Base-by-base conservation (phyloP, 2,888 invertebrate genomes). In the Amphipyra tragopoginis region DNA sequence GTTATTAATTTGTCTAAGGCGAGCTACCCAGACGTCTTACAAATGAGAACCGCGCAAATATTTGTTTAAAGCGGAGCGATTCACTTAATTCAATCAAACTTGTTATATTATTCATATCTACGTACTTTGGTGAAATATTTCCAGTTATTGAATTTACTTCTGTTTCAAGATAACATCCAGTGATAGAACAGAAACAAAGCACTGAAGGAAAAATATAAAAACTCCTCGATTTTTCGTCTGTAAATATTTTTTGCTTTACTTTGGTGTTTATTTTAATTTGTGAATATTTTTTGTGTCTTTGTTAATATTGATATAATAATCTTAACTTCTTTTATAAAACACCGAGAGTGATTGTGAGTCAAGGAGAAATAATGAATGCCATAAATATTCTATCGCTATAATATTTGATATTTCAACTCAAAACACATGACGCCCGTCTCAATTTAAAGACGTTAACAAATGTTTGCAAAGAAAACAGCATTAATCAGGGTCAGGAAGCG, bases 1-100 rank as follows among this genome's bases (percentile, higher is more conserved):
- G 90, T 94, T 94, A 94, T 93, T 93, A 93, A 94, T 94, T 94
- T 91, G 93, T 93, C 92, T 93, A 88, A 91, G 90, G 86, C 86
- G 82, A 76, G 79, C 76, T 72, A 79, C 84, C 84, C 89, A 90
- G 93, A 92, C 93, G 87, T 92, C 92, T 93, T 93, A 90, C 90
- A 90, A 92, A 92, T 87, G 92, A 87, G 90, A 91, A 83, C 79
- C 82, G 72, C 74, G 85, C 88, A 90, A 93, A 93, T 91, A 86
- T 93, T 94, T 93, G 90, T 75, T 77, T 80, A 74, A 82, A 80
- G 62, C 77, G 64, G 69, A 72, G 71, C 59, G 75, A 79, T 83
- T 84, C 77, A 79, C 77, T 83, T 78, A 75, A 81, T 77, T 73
- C 69, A 72, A 81, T 84, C 75, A 68, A 75, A 79, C 77, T 79